A percentile compares a stretch with the other conserved stretches of the same genome.
phyloP scores from a whole-genome alignment of 2,888 invertebrate species.

The Hypena proboscidalis region DNA sequence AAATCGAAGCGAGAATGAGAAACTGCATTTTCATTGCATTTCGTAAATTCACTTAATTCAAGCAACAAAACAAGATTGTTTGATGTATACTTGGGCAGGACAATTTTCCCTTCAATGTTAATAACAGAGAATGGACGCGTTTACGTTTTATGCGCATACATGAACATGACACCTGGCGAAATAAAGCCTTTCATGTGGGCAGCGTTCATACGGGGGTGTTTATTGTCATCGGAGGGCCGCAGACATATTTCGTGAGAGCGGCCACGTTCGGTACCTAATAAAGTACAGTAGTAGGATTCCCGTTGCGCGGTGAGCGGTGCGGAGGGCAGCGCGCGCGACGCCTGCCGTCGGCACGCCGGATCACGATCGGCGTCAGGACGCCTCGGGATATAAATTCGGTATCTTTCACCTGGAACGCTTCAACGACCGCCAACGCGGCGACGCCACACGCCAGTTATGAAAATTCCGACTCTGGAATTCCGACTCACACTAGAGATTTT shows the following conservation, averaged over 20 bases:
- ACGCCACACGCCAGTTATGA: conserved; percentile 75
- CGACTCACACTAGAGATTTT: conserved; percentile 79
- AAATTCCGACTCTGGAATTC: conserved; percentile 81
- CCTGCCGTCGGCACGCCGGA: conserved; percentile 39
- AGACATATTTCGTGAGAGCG: conserved; percentile 64
- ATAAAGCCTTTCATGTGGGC: conserved; percentile 68
- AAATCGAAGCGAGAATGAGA: too few relatives aligned
- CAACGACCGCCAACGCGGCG: conserved; percentile 60
- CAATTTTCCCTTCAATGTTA: conserved; percentile 47
- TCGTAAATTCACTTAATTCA: not conserved
- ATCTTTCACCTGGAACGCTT: conserved; percentile 72
- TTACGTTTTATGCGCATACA: conserved; percentile 60
- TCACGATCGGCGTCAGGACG: conserved; percentile 59
- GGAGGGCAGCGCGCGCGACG: conserved; percentile 35
- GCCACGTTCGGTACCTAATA: conserved; percentile 59
- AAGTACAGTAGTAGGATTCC: conserved; percentile 59
- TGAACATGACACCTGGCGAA: conserved; percentile 65
- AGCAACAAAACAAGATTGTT: not conserved
- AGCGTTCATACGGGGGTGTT: conserved; percentile 60
- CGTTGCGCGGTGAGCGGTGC: conserved; percentile 39
- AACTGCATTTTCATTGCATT: too few relatives aligned
- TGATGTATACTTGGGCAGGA: conserved; percentile 29
- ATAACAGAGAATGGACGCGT: conserved; percentile 53
- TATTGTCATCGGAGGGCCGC: conserved; percentile 63
- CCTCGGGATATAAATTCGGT: conserved; percentile 71